Evolutionary conservation across 2,113 vertebrate species (phyloP).

Genomic region (Phalacrocorax pelagicus): DNA sequence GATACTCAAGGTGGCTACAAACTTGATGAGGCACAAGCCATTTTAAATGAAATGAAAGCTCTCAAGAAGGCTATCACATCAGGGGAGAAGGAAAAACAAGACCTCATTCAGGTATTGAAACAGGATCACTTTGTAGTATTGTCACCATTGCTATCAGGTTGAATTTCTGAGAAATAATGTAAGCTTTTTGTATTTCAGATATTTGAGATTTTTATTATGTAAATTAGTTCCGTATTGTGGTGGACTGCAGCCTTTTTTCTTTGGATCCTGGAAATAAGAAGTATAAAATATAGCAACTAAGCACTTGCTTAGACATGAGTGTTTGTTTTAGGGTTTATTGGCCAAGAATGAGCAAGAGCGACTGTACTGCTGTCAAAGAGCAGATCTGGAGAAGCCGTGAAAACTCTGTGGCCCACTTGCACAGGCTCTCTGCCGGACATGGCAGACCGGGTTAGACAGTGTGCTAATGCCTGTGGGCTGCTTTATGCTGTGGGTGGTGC

Average conservation of each 20-base stretch:
- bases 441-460: neutral
- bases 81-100: slow-evolving; percentile 95
- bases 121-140: neutral
- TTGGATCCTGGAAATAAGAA: neutral
- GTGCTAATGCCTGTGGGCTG: neutral
- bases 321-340: neutral
- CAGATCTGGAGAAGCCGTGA: neutral
- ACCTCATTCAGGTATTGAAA: slow-evolving; percentile 89
- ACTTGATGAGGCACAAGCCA: slow-evolving; percentile 93
- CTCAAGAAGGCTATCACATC: slow-evolving; percentile 93
- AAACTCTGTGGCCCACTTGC: neutral
- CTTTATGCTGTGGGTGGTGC: neutral
- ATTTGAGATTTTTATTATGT: neutral
- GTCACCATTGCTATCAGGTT: neutral
- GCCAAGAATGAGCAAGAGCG: neutral
- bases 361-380: neutral
- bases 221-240: neutral
- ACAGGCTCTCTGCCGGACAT: too few species aligned
- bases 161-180: neutral
- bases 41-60: slow-evolving; percentile 92
- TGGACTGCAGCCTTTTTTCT: neutral
- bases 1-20: slow-evolving; percentile 85
- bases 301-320: neutral
- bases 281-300: neutral
- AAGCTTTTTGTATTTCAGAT: neutral